A percentile compares a stretch with the other conserved stretches of the same genome.
Conservation (phyloP, 2,113 vertebrate species). For the Zingel zingel region DNA sequence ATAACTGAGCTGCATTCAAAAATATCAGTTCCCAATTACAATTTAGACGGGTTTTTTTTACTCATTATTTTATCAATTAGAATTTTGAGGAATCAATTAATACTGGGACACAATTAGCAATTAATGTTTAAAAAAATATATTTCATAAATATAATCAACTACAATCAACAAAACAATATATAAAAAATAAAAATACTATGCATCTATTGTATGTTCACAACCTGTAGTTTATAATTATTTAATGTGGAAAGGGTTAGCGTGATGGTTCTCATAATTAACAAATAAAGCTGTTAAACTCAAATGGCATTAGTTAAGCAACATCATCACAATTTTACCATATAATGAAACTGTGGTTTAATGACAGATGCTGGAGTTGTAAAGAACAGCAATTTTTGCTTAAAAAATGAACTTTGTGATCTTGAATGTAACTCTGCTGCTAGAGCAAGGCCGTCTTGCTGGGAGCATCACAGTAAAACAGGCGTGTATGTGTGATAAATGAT, state of each 20-base stretch:
- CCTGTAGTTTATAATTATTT: neutral
- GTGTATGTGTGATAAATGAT: constrained; percentile 51
- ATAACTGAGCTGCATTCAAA: constrained; percentile 10
- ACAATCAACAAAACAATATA: neutral
- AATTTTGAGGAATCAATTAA: neutral
- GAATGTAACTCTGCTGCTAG: constrained; percentile 38
- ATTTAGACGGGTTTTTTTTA: neutral
- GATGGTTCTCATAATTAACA: neutral
- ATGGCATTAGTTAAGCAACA: neutral
- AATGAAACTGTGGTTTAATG: neutral
- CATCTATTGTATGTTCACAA: neutral
- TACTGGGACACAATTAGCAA: neutral
- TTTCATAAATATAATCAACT: neutral
- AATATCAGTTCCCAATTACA: neutral
- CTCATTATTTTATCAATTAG: neutral
- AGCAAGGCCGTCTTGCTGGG: constrained; percentile 46
- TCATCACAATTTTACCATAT: neutral
- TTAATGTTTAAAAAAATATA: neutral
- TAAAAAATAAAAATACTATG: neutral
- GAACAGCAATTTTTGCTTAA: neutral
- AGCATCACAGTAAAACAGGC: constrained; percentile 11
- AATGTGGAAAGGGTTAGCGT: neutral
- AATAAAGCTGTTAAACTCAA: neutral
- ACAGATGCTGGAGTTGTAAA: neutral
- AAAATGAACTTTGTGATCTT: neutral